Percentiles rank a stretch among this genome's conserved stretches.
phyloP scores from a whole-genome alignment of 2,113 vertebrate species.

The Gymnogyps californianus region DNA sequence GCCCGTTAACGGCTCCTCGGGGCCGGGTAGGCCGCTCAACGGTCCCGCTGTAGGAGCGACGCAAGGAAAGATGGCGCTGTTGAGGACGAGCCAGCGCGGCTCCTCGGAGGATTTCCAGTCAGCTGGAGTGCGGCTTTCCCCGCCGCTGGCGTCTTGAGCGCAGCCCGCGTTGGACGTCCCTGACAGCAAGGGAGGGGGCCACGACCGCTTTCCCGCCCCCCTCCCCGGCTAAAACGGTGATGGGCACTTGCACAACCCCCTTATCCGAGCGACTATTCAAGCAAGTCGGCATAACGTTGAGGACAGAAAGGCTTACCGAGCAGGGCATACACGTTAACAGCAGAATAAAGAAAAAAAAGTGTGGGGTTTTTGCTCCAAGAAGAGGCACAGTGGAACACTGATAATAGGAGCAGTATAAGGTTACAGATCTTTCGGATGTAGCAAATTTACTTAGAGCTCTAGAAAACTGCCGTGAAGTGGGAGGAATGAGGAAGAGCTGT shows the following conservation, averaged over 20 bases:
- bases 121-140: neutral
- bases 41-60: rapidly evolving
- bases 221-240: neutral
- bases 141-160: neutral
- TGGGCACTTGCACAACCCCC: rapidly evolving
- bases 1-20: neutral
- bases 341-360: too few relatives aligned
- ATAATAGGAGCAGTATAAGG: rapidly evolving
- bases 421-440: too few relatives aligned
- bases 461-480: neutral
- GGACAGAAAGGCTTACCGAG: neutral
- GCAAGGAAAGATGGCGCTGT: neutral
- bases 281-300: rapidly evolving
- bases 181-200: too few relatives aligned
- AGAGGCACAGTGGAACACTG: neutral
- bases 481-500: neutral
- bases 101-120: too few relatives aligned
- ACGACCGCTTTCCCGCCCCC: rapidly evolving
- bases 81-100: rapidly evolving
- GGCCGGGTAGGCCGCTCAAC: too few relatives aligned
- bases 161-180: rapidly evolving
- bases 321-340: neutral
- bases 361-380: neutral
- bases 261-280: rapidly evolving
- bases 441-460: neutral